A percentile compares a stretch with the other conserved stretches of the same genome.
Conservation (phyloP, 2,888 invertebrate genomes). For the Digitonthophagus gazella region DNA sequence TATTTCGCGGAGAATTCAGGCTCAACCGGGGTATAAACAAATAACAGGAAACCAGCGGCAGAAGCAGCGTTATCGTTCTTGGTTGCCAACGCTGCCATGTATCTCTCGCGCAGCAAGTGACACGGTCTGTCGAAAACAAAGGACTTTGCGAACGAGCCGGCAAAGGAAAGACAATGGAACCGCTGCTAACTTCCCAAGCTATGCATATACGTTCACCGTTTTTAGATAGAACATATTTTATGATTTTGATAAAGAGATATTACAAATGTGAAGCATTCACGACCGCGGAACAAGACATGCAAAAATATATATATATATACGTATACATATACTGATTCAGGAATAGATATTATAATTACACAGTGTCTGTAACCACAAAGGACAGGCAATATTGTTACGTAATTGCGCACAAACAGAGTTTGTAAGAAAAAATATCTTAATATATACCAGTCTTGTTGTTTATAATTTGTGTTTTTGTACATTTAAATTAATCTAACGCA, state of each 20-base stretch:
- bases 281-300: not conserved
- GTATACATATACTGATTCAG: too few relatives aligned
- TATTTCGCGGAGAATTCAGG: not conserved
- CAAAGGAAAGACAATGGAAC: not conserved
- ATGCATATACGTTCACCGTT: not conserved
- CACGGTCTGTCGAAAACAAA: not conserved
- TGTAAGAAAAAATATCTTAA: too few relatives aligned
- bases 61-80: not conserved
- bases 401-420: too few relatives aligned
- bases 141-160: not conserved
- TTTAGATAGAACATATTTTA: not conserved
- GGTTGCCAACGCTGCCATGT: not conserved
- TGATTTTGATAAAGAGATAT: not conserved
- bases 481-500: too few relatives aligned
- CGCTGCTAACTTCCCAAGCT: not conserved
- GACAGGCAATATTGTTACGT: too few relatives aligned
- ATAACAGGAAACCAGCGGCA: not conserved
- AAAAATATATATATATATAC: too few relatives aligned
- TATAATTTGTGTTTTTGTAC: too few relatives aligned
- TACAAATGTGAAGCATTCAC: not conserved
- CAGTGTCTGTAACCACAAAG: too few relatives aligned
- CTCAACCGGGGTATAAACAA: not conserved
- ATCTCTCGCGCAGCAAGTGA: not conserved
- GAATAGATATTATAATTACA: too few relatives aligned
- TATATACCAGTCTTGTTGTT: too few relatives aligned